These are phyloP conservation scores for Galeopsomyia nigrocyanea DNA, from an alignment of 2,888 invertebrate species.

Conservation along the genomic window DNA sequence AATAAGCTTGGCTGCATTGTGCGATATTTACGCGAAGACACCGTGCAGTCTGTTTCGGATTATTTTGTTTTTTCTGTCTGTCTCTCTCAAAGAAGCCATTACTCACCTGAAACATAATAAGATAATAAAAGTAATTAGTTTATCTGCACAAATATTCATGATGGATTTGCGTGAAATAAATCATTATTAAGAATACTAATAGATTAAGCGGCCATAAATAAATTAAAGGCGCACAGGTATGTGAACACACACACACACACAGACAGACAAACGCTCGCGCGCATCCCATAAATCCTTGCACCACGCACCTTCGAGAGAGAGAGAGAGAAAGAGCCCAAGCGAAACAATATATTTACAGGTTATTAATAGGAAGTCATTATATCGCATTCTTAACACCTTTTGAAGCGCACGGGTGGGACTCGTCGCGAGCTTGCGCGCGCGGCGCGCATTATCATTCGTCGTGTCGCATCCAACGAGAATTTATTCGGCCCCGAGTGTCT, in stretches of 20 bases:
- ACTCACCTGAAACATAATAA: constrained; percentile 50
- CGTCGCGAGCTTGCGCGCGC: background rate
- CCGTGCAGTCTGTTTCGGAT: background rate
- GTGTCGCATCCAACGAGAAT: constrained; percentile 29
- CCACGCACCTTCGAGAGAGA: background rate
- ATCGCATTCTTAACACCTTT: constrained; percentile 36
- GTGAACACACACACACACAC: background rate
- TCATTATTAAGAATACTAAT: constrained; percentile 44
- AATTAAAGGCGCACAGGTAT: too few species aligned
- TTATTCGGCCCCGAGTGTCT: constrained; percentile 30
- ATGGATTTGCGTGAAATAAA: constrained; percentile 37
- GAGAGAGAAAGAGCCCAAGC: too few species aligned
- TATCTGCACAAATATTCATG: constrained; percentile 14
- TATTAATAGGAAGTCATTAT: constrained; percentile 39
- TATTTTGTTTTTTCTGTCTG: constrained; percentile 28
- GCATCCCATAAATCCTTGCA: constrained; percentile 39
- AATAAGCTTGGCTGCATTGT: background rate
- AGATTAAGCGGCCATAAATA: constrained; percentile 23
- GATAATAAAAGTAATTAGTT: constrained; percentile 47
- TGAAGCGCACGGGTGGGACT: constrained; percentile 13
- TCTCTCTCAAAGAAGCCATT: constrained; percentile 29
- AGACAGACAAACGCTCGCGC: background rate
- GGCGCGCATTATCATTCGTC: constrained; percentile 36
- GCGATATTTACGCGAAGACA: too few species aligned
- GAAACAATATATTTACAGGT: constrained; percentile 37